These are phyloP conservation scores for Pseudocheirus occidentalis DNA, from an alignment of 2,797 vertebrate genomes.

Conservation along the genomic window DNA sequence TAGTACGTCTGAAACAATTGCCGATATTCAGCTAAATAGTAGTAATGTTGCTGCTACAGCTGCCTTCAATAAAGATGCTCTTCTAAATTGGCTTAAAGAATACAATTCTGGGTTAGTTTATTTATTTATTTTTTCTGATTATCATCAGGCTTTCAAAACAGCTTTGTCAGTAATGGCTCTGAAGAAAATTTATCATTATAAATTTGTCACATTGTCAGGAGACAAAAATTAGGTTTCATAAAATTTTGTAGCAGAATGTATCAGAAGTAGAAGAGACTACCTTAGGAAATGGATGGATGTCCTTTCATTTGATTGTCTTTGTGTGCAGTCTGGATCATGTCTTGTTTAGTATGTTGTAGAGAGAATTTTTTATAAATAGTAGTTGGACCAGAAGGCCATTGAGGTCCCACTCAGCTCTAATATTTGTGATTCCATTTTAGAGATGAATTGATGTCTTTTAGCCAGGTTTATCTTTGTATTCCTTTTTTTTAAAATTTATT, in stretches of 20 bases:
- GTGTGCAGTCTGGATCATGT: neutral
- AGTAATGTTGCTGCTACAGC: slow-evolving; percentile 97
- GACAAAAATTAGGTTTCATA: neutral
- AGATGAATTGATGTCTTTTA: neutral
- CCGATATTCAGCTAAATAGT: slow-evolving; percentile 98
- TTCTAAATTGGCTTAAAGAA: slow-evolving; percentile 99
- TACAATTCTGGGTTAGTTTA: slow-evolving; percentile 93
- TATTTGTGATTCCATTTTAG: neutral
- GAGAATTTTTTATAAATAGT: neutral
- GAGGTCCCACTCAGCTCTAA: neutral
- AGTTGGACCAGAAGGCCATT: neutral
- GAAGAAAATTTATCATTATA: neutral
- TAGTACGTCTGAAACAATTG: slow-evolving; percentile 96
- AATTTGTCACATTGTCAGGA: neutral
- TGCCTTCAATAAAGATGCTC: slow-evolving; percentile 98
- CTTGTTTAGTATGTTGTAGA: neutral
- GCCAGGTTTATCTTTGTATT: neutral
- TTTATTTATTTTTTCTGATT: slow-evolving; percentile 36
- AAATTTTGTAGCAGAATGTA: neutral
- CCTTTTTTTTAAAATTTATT: too few relatives aligned
- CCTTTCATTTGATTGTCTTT: neutral
- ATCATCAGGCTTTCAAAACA: neutral
- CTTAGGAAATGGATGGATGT: neutral
- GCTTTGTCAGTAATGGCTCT: neutral
- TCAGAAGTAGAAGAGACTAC: neutral